Conservation (phyloP, 1,140 invertebrate species). For the Pseudomyrmex cubaensis region DNA sequence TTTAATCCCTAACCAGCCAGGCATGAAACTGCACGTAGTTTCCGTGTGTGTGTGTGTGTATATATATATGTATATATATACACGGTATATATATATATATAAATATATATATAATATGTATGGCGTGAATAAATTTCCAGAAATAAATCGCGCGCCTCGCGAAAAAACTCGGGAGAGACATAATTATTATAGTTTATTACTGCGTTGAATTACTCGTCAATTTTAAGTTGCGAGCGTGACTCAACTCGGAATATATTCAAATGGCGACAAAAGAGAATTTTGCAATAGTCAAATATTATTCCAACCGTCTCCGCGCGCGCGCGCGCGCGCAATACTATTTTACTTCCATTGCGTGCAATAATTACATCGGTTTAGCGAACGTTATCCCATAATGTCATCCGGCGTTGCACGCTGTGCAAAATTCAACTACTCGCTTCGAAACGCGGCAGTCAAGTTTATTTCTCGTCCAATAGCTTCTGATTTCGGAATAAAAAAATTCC, state of each 20-base stretch:
- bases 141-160: neutral
- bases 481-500: neutral
- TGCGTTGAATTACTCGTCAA: constrained; percentile 17
- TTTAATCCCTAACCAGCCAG: neutral
- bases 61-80: neutral
- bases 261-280: constrained; percentile 15
- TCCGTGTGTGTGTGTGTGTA: too few species aligned
- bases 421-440: constrained; percentile 13
- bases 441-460: constrained; percentile 1
- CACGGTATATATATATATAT: too few species aligned
- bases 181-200: constrained; percentile 45
- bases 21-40: constrained; percentile 4
- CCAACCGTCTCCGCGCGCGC: constrained; percentile 1
- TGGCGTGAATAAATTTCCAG: constrained; percentile 5
- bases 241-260: too few species aligned
- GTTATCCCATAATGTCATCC: constrained; percentile 23
- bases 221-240: too few species aligned
- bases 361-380: constrained; percentile 34
- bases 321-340: constrained; percentile 15
- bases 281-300: constrained; percentile 42
- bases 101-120: too few species aligned
- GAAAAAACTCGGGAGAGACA: neutral
- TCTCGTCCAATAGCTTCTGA: neutral
- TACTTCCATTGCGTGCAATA: neutral
- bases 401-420: constrained; percentile 1